Conservation (phyloP, 2,888 invertebrate genomes). For the Oscheius myriophilus region DNA sequence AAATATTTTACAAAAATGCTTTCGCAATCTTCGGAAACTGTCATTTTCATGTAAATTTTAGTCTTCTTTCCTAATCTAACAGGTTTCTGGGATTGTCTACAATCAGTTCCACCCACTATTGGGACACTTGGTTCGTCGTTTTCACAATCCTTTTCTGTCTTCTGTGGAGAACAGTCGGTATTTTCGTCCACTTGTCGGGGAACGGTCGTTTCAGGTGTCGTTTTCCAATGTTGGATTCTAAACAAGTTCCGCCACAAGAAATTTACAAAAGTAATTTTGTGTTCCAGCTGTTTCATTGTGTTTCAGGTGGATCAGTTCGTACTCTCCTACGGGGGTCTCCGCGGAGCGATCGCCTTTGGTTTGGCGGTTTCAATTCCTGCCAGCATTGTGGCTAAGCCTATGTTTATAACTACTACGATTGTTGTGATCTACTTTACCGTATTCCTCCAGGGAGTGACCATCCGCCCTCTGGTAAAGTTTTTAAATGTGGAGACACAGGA, state of each 20-base stretch:
- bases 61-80: not conserved
- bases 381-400: constrained; percentile 81
- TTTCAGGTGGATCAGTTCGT: constrained; percentile 80
- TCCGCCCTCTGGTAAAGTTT: constrained; percentile 92
- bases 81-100: constrained; percentile 98
- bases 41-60: constrained; percentile 72
- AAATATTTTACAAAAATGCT: constrained; percentile 99
- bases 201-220: constrained; percentile 80
- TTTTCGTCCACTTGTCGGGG: not conserved
- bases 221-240: constrained; percentile 86
- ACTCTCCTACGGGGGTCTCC: constrained; percentile 94
- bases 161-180: constrained; percentile 88
- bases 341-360: constrained; percentile 97
- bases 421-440: constrained; percentile 98
- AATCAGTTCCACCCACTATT: constrained; percentile 83
- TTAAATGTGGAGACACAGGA: constrained; percentile 91
- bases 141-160: constrained; percentile 91
- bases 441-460: constrained; percentile 96
- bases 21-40: constrained; percentile 94
- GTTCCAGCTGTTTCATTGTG: not conserved
- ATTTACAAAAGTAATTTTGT: constrained; percentile 46
- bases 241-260: constrained; percentile 82
- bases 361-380: constrained; percentile 84
- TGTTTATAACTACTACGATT: constrained; percentile 95
- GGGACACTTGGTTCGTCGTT: constrained; percentile 93